phyloP scores from a whole-genome alignment of 2,888 invertebrate genomes.

The Craniophora ligustri region DNA sequence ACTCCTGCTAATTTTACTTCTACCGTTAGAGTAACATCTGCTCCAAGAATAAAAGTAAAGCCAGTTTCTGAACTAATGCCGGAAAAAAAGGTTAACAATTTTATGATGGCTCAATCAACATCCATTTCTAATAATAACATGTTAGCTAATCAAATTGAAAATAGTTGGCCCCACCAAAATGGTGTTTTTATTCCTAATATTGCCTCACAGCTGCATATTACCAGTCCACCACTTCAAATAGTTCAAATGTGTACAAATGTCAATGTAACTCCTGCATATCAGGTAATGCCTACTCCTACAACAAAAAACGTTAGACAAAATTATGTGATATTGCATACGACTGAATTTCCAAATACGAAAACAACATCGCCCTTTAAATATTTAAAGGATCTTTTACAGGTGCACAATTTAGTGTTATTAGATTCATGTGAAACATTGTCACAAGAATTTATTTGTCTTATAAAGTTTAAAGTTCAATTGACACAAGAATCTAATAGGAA shows the following conservation, averaged over 20 bases:
- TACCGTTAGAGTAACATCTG: conserved; percentile 12
- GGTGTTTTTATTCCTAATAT: conserved; percentile 25
- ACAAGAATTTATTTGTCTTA: conserved; percentile 62
- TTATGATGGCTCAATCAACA: conserved; percentile 40
- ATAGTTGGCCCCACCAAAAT: conserved; percentile 21
- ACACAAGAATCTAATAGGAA: conserved; percentile 63
- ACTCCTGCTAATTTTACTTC: no score
- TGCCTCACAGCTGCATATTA: background rate
- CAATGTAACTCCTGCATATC: conserved; percentile 8
- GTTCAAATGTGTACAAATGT: conserved; percentile 10
- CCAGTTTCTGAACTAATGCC: conserved; percentile 78
- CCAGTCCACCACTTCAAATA: conserved; percentile 19
- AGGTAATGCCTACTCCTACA: conserved; percentile 9
- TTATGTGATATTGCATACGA: conserved; percentile 66
- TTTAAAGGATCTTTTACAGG: conserved; percentile 67
- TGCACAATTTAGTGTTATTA: conserved; percentile 69
- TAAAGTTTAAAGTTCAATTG: conserved; percentile 76
- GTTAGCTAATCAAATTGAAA: conserved; percentile 12
- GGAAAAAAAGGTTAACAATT: conserved; percentile 55
- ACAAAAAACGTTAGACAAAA: conserved; percentile 10
- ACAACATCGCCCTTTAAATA: conserved; percentile 75
- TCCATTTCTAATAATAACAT: conserved; percentile 10
- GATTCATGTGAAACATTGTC: conserved; percentile 54
- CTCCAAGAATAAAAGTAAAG: conserved; percentile 81
- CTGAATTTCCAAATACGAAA: conserved; percentile 74